Evolutionary conservation across 2,113 vertebrate species (phyloP).

Genomic region (Cyprinus carpio): DNA sequence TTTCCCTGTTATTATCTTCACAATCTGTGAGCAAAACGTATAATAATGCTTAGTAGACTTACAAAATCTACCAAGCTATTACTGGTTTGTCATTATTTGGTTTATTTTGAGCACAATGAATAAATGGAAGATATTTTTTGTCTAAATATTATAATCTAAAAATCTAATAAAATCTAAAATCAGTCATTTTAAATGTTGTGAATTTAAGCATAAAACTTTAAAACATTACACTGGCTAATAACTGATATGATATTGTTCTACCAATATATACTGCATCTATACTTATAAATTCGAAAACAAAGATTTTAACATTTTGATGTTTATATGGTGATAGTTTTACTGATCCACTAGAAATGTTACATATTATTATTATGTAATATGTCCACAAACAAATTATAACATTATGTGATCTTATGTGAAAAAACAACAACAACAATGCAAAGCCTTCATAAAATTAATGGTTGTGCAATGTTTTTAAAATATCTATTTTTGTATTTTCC

Average conservation of each 20-base stretch:
- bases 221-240: background rate
- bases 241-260: background rate
- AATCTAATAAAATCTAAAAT: background rate
- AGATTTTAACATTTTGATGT: background rate
- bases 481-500: no score
- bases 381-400: background rate
- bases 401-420: background rate
- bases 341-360: background rate
- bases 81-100: background rate
- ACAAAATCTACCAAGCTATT: background rate
- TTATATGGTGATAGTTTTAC: background rate
- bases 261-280: background rate
- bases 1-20: slow-evolving; percentile 84
- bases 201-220: background rate
- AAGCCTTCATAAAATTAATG: background rate
- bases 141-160: background rate
- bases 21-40: slow-evolving; percentile 74
- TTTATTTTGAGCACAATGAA: background rate
- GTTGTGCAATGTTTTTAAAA: background rate
- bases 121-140: background rate
- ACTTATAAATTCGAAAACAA: background rate
- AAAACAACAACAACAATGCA: background rate
- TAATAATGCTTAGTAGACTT: background rate
- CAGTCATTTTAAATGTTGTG: background rate
- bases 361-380: background rate